Percentiles rank a stretch among this genome's conserved stretches.
Conservation (phyloP, 1,140 invertebrate genomes). For the Magallana gigas region DNA sequence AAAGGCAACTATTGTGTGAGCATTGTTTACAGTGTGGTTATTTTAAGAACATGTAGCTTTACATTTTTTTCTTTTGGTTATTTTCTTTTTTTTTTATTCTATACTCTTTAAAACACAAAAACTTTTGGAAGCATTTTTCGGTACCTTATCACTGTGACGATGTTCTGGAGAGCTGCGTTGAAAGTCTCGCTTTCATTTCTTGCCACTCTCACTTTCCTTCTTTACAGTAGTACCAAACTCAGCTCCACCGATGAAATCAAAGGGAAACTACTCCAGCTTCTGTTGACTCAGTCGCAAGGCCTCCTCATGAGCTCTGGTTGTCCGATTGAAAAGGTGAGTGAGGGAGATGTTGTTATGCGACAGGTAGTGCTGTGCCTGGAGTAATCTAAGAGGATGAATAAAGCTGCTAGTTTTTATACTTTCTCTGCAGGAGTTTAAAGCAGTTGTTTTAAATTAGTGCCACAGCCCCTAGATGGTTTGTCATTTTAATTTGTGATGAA, state of each 20-base stretch:
- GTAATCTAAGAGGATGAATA: too few species aligned
- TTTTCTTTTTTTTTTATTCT: background rate
- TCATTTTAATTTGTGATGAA: too few species aligned
- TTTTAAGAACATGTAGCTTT: background rate
- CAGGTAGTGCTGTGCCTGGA: too few species aligned
- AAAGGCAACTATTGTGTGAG: conserved; percentile 31
- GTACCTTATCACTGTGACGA: background rate
- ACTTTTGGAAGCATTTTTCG: background rate
- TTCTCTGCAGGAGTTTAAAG: too few species aligned
- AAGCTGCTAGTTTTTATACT: too few species aligned
- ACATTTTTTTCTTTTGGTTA: background rate
- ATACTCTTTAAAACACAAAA: too few species aligned
- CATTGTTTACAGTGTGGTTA: background rate
- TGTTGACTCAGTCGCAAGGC: conserved; percentile 92
- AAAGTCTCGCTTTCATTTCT: conserved; percentile 27
- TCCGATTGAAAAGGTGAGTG: conserved; percentile 85
- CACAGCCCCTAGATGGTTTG: too few species aligned
- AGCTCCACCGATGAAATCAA: conserved; percentile 86
- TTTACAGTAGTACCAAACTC: conserved; percentile 65
- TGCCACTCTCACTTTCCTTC: conserved; percentile 47
- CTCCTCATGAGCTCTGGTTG: conserved; percentile 92
- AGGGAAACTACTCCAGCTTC: conserved; percentile 92
- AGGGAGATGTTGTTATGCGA: too few species aligned
- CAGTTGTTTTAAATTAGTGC: too few species aligned
- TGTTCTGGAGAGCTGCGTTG: background rate